These are phyloP conservation scores for Halesus radiatus DNA, from an alignment of 1,140 invertebrate species.

Conservation along the genomic window DNA sequence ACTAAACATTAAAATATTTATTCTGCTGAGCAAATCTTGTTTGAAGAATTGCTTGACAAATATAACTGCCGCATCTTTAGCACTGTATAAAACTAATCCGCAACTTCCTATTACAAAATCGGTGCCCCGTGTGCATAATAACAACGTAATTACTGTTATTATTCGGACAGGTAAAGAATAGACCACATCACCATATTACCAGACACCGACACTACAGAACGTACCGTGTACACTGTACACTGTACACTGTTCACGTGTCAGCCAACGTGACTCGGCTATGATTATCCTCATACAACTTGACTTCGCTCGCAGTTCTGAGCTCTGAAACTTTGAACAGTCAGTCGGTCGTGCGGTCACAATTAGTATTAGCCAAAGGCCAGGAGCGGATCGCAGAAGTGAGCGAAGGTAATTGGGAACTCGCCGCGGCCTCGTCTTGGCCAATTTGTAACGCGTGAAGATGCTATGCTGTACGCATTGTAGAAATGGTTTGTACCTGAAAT, in stretches of 20 bases:
- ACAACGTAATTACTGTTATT: neutral
- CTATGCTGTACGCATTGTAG: neutral
- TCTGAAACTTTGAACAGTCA: too few relatives aligned
- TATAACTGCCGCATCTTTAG: too few relatives aligned
- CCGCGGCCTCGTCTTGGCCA: slow-evolving; percentile 8
- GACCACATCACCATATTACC: neutral
- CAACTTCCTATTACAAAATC: too few relatives aligned
- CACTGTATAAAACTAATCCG: too few relatives aligned
- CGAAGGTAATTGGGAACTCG: slow-evolving; percentile 1
- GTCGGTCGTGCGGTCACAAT: slow-evolving; percentile 12
- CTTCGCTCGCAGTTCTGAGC: too few relatives aligned
- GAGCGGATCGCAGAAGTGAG: slow-evolving; percentile 1
- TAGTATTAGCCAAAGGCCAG: slow-evolving; percentile 14
- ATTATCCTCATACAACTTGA: neutral
- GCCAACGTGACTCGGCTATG: slow-evolving; percentile 5
- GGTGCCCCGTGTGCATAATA: too few relatives aligned
- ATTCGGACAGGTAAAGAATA: neutral
- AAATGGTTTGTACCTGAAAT: too few relatives aligned
- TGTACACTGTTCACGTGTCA: neutral
- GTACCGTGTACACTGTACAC: neutral
- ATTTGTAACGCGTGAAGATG: neutral
- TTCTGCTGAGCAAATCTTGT: too few relatives aligned
- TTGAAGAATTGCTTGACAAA: too few relatives aligned
- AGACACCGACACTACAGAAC: neutral
- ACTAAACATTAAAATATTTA: too few relatives aligned